These are phyloP conservation scores for Pachliopta kotzebuea DNA, from an alignment of 2,888 invertebrate species.

Conservation along the genomic window DNA sequence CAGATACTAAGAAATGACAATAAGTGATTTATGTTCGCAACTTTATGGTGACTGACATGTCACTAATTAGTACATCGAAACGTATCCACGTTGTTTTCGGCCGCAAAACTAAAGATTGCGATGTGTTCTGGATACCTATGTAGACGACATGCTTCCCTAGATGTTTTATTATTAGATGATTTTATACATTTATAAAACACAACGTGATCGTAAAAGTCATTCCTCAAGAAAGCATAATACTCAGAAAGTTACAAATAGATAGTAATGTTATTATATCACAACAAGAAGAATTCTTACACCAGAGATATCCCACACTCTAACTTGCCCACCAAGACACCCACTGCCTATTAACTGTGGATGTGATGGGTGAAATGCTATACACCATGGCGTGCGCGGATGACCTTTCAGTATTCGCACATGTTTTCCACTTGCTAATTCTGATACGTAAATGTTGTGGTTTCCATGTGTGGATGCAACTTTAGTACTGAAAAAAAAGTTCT, in stretches of 20 bases:
- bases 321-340: slow-evolving; percentile 94
- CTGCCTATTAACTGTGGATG: slow-evolving; percentile 91
- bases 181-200: no score
- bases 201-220: no score
- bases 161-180: no score
- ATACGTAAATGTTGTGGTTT: slow-evolving; percentile 93
- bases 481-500: slow-evolving; percentile 72
- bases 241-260: background rate
- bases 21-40: no score
- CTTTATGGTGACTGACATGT: no score
- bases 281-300: slow-evolving; percentile 51
- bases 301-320: slow-evolving; percentile 90
- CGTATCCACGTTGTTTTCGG: no score
- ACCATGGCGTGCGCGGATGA: slow-evolving; percentile 95
- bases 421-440: slow-evolving; percentile 88
- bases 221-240: background rate
- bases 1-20: no score
- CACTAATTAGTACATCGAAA: no score
- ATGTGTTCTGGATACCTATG: no score
- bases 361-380: slow-evolving; percentile 92
- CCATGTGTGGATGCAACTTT: slow-evolving; percentile 94
- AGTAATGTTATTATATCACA: background rate
- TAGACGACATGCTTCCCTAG: no score
- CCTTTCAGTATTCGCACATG: slow-evolving; percentile 88
- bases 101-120: no score